These are phyloP conservation scores for Orthonevra nobilis DNA, from an alignment of 2,888 invertebrate genomes.

Conservation along the genomic window DNA sequence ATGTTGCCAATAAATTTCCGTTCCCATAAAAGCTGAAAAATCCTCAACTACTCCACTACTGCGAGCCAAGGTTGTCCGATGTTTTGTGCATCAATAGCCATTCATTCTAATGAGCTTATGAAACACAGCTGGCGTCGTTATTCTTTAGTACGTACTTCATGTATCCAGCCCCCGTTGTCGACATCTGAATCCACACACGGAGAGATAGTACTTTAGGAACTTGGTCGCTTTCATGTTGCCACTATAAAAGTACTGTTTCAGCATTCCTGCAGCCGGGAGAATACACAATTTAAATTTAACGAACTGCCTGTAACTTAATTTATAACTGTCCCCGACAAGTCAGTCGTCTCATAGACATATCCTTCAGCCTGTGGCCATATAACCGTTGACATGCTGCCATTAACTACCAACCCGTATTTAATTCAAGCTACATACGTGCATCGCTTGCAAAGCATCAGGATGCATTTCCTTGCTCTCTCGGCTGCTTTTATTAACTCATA, in stretches of 20 bases:
- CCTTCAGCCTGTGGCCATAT: slow-evolving; percentile 17
- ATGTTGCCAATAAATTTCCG: neutral
- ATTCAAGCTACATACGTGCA: slow-evolving; percentile 28
- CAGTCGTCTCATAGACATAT: neutral
- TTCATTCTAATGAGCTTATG: neutral
- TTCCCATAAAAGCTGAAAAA: neutral
- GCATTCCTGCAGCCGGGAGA: neutral
- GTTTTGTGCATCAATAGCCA: neutral
- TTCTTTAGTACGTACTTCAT: slow-evolving; percentile 14
- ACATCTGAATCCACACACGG: neutral
- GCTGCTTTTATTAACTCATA: slow-evolving; percentile 47
- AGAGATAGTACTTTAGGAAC: neutral
- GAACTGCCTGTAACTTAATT: slow-evolving; percentile 27
- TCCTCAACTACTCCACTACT: too few relatives aligned
- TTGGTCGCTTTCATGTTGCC: neutral
- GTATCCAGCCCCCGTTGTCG: neutral
- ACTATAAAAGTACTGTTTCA: slow-evolving; percentile 6
- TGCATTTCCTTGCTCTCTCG: slow-evolving; percentile 15
- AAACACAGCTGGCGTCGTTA: slow-evolving; percentile 16
- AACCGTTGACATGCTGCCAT: slow-evolving; percentile 25
- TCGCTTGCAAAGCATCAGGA: neutral
- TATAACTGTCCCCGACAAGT: neutral
- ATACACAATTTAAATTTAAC: slow-evolving; percentile 37
- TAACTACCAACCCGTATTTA: slow-evolving; percentile 46
- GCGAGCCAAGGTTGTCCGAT: neutral